Evolutionary conservation across 2,888 invertebrate genomes (phyloP).

Genomic region (Mimas tiliae): DNA sequence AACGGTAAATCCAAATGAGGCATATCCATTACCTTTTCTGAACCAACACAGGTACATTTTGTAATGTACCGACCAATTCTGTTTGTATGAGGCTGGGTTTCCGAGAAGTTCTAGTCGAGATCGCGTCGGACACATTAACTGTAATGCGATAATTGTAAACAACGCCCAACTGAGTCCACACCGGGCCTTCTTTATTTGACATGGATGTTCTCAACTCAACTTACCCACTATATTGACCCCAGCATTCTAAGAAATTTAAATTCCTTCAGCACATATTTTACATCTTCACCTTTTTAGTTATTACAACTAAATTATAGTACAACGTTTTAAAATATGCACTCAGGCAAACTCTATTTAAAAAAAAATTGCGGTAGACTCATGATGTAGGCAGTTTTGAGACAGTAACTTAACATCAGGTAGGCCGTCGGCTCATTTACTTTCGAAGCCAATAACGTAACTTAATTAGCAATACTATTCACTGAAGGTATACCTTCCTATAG

Average conservation of each 20-base stretch:
- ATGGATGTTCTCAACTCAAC: conserved; percentile 32
- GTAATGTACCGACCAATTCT: neutral
- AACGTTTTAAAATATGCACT: too few relatives aligned
- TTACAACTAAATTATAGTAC: too few relatives aligned
- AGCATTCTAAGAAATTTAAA: neutral
- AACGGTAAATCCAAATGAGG: conserved; percentile 8
- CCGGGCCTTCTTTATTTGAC: conserved; percentile 35
- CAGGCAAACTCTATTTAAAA: too few relatives aligned
- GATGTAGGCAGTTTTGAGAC: too few relatives aligned
- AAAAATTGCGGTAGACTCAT: too few relatives aligned
- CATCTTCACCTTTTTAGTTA: too few relatives aligned
- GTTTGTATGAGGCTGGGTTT: conserved; percentile 32
- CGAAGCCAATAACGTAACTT: too few relatives aligned
- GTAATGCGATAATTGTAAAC: conserved; percentile 55
- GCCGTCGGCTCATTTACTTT: too few relatives aligned
- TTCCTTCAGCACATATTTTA: too few relatives aligned
- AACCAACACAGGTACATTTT: conserved; percentile 4
- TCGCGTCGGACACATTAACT: conserved; percentile 46
- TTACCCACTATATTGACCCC: conserved; percentile 8
- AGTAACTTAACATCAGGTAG: too few relatives aligned
- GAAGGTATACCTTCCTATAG: too few relatives aligned
- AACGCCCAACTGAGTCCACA: conserved; percentile 38
- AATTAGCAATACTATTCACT: too few relatives aligned
- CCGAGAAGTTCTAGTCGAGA: conserved; percentile 49
- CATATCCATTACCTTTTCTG: conserved; percentile 11